Conservation (phyloP, 2,797 vertebrate genomes). For the Craterocephalus amniculus region DNA sequence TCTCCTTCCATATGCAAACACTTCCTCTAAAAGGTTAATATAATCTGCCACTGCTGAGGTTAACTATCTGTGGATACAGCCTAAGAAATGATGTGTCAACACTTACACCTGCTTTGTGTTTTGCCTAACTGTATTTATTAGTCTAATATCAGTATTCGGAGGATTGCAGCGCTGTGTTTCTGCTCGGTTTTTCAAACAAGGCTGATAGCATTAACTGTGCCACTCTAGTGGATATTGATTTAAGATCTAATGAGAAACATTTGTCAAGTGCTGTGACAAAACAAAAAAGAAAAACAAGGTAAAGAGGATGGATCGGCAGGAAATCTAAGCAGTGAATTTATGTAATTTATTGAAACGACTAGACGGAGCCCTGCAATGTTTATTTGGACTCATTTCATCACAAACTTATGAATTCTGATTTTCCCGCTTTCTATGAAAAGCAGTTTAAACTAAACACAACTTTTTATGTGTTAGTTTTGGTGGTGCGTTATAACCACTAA, state of each 20-base stretch:
- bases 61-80: slow-evolving; percentile 63
- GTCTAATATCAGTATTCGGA: background rate
- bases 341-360: background rate
- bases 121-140: slow-evolving; percentile 17
- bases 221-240: background rate
- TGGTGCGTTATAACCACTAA: background rate
- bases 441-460: background rate
- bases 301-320: background rate
- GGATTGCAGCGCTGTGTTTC: background rate
- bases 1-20: slow-evolving; percentile 61
- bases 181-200: slow-evolving; percentile 11
- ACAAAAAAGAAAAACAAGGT: background rate
- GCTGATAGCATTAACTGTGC: background rate
- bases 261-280: background rate
- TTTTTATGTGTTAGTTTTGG: background rate
- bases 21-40: slow-evolving; percentile 78
- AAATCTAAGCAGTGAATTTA: background rate
- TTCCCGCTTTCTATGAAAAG: background rate
- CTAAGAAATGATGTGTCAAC: slow-evolving; percentile 60
- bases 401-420: background rate
- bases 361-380: background rate
- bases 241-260: background rate
- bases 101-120: slow-evolving; percentile 26
- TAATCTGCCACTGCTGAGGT: slow-evolving; percentile 71
- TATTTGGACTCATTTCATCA: background rate